Evolutionary conservation across 2,797 vertebrate genomes (phyloP), one percentile per base, ranked within the genome.

Genomic region (Gallinago nigripennis): DNA sequence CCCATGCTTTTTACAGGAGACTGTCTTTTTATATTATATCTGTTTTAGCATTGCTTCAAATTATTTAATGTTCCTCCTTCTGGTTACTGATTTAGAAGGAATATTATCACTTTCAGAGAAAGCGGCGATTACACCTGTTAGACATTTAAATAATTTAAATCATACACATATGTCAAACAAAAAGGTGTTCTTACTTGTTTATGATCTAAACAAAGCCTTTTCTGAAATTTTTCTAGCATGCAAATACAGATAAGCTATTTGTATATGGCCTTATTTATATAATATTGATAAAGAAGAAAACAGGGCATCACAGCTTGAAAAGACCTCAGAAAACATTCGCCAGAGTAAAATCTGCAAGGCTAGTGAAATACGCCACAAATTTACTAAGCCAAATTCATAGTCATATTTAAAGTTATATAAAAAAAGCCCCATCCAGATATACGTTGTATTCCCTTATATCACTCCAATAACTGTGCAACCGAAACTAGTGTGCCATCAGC

Each of bases 1-100:
- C 0, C 2, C 9, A 39, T 21, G 2, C 43, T 82, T 6, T 60
- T 88, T 88, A 46, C 24, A 45, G 31, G 8, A 11, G 0, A 25
- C 1, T 2, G 10, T 48, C 18, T 78, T 84, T 82, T 81, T 30
- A 3, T 72, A 46, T 77, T 82, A 4, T 27, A n/a, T 35, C 28
- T 43, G 4, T 8, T 75, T 82, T 50, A 80, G 31, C 18, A 75
- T 37, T 83, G 16, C 30, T 75, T 90, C 61, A 70, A 72, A 37
- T 63, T 79, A 85, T 78, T 82, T 76, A 41, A 35, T 41, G 8
- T 33, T 90, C 7, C 3, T 69, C 24, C 4, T 82, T 69, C 27
- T 27, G 2, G 3, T 33, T 88, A 45, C 11, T 15, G 33, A 48
- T 80, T 64, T 87, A 68, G 21, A 87, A 66, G 43, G 16, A 93